Evolutionary conservation across 2,797 vertebrate genomes (phyloP).

Genomic region (Myiothlypis coronata): DNA sequence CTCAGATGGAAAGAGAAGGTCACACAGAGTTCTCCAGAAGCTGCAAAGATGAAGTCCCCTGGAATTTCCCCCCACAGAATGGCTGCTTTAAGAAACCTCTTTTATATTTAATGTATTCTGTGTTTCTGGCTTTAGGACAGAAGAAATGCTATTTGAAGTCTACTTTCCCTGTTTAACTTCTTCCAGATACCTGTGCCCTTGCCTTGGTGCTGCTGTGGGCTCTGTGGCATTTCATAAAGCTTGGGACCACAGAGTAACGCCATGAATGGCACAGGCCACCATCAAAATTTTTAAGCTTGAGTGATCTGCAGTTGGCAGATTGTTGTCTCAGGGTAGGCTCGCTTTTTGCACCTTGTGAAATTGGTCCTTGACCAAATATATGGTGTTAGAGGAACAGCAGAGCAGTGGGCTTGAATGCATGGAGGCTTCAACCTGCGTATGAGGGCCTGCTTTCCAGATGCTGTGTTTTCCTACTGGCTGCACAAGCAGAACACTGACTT

Average conservation of each 20-base stretch:
- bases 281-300: accelerated
- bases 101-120: background rate
- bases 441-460: background rate
- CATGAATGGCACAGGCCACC: accelerated
- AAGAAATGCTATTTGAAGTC: background rate
- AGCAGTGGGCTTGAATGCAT: accelerated
- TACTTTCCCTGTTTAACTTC: background rate
- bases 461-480: background rate
- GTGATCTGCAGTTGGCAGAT: background rate
- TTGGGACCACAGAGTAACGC: background rate
- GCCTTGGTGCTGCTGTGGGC: accelerated
- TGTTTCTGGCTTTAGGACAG: background rate
- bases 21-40: background rate
- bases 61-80: background rate
- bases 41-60: accelerated
- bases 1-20: background rate
- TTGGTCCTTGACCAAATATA: background rate
- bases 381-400: background rate
- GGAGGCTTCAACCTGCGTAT: background rate
- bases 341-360: background rate
- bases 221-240: background rate
- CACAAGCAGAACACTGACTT: background rate
- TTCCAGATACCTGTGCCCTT: background rate
- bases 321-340: background rate
- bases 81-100: background rate